Evolutionary conservation across 2,888 invertebrate species (phyloP), one percentile per base, ranked within the genome.

Genomic region (Aphidius colemani): DNA sequence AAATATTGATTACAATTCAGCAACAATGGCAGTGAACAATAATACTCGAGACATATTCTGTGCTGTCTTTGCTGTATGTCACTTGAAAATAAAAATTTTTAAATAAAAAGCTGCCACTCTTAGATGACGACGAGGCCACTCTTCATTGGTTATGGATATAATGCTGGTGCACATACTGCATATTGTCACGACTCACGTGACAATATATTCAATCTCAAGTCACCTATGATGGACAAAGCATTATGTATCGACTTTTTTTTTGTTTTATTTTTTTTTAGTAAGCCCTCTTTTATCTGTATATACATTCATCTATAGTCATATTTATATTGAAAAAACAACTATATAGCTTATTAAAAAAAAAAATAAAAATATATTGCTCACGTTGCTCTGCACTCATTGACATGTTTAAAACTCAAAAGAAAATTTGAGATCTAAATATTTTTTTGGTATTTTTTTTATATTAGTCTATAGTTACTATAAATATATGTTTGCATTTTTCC

Each of bases 1-100:
- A 81, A 81, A 81, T 81, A 81, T 81, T 81, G 81, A 81, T 81
- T 81, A 75, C 74, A 75, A 79, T 79, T 79, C 79, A 71, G 74
- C 77, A 77, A 80, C 80, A 81, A 81, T 80, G 74, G 68, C 5
- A 5, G 30, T 66, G 74, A 77, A 81, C 81, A 81, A 81, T 79
- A 18, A 46, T 57, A 78, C 70, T 49, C 61, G 53, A 59, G 58
- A 43, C 57, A 46, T 46, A 30, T 71, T 73, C 75, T 75, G 13
- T 18, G 13, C 13, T 18, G 73, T 73, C 74, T 73, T 71, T 61
- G 76, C 74, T 30, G 30, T 5, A 30, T 30, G 73, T 67, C 72
- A 72, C 74, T 79, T 64, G 67, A 71, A 62, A 53, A 48, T 41
- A 40, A 44, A 55, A 62, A 58, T 59, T 30, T 30, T 30, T 5